Conservation (phyloP, 2,888 invertebrate genomes). For the Drosophila picticornis region DNA sequence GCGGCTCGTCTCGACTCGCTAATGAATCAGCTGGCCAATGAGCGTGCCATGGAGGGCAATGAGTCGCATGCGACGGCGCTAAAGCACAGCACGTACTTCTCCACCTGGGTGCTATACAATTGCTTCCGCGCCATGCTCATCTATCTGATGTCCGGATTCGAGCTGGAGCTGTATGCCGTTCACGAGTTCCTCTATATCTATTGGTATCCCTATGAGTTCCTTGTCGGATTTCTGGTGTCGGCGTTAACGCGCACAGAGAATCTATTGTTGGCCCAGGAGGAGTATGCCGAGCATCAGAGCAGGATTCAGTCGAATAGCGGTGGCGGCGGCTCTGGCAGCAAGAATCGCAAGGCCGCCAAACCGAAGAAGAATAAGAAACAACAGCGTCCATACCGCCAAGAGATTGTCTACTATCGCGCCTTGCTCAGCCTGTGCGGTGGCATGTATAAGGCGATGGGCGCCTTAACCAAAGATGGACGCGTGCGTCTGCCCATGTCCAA, state of each 20-base stretch:
- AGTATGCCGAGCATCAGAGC: conserved; percentile 85
- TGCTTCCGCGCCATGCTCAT: conserved; percentile 96
- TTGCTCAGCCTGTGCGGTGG: conserved; percentile 98
- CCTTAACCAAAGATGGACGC: conserved; percentile 94
- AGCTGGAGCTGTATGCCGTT: conserved; percentile 96
- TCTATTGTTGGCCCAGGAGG: conserved; percentile 91
- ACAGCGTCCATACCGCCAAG: conserved; percentile 92
- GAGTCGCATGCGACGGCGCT: conserved; percentile 92
- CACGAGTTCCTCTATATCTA: conserved; percentile 99
- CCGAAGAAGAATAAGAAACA: conserved; percentile 86
- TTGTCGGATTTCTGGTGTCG: conserved; percentile 97
- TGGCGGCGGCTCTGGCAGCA: conserved; percentile 56
- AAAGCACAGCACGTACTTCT: conserved; percentile 83
- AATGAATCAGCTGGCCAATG: conserved; percentile 89
- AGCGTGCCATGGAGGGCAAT: conserved; percentile 88
- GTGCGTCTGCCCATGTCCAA: conserved; percentile 93
- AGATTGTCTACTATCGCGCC: conserved; percentile 95
- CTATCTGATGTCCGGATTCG: conserved; percentile 96
- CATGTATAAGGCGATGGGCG: conserved; percentile 97
- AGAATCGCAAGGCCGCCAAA: conserved; percentile 85
- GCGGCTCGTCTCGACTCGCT: conserved; percentile 94
- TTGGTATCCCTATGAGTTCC: conserved; percentile 97
- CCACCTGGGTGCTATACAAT: conserved; percentile 97
- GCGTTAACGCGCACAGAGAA: conserved; percentile 95
- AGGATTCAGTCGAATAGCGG: conserved; percentile 64